phyloP scores from a whole-genome alignment of 2,113 vertebrate species.

The Halichoerus grypus region DNA sequence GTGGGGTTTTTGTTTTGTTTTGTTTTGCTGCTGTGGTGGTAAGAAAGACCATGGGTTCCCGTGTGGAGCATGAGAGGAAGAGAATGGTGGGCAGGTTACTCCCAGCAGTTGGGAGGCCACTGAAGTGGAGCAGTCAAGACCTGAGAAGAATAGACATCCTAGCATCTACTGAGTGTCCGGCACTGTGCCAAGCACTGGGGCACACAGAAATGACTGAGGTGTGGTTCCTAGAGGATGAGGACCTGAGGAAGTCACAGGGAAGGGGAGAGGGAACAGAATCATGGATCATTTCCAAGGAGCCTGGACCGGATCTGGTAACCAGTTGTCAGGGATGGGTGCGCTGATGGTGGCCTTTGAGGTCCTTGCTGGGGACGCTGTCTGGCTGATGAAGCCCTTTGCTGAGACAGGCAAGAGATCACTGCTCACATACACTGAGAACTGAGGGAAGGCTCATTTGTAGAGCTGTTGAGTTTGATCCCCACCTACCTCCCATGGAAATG shows the following conservation, averaged over 20 bases:
- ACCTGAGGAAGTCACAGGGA: not conserved
- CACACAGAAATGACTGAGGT: not conserved
- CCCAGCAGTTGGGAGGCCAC: not conserved
- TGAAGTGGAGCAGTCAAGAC: not conserved
- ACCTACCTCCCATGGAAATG: not conserved
- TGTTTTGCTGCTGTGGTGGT: not conserved
- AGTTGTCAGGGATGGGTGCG: not conserved
- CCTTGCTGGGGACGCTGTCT: not conserved
- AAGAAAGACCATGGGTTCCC: not conserved
- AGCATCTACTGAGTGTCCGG: not conserved
- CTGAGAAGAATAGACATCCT: not conserved
- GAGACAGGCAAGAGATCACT: not conserved
- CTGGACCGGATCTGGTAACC: not conserved
- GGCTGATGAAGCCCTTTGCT: not conserved
- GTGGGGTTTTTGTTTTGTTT: not conserved
- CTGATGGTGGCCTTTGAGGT: not conserved
- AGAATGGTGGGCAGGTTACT: not conserved
- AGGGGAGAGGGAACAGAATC: not conserved
- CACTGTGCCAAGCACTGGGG: accelerated
- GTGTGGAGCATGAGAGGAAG: not conserved
- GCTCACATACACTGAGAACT: not conserved
- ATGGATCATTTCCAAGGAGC: not conserved
- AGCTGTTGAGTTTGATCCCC: not conserved
- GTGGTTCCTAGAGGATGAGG: not conserved
- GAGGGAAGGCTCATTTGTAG: not conserved